A percentile compares a stretch with the other conserved stretches of the same genome.
Evolutionary conservation across 2,797 vertebrate species (phyloP).

Genomic region (Xiphophorus birchmanni): DNA sequence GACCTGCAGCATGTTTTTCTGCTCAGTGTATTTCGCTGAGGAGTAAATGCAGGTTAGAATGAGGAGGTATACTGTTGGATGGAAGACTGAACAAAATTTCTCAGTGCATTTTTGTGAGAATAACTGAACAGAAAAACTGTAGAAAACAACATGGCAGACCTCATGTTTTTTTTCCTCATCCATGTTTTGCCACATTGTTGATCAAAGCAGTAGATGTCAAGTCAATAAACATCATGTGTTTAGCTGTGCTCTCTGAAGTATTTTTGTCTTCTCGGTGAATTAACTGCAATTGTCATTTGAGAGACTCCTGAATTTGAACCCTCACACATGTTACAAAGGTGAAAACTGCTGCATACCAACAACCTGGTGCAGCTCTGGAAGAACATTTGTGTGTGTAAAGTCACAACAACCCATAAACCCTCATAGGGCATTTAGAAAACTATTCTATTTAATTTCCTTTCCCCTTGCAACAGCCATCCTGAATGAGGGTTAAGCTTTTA

Average conservation of each 20-base stretch:
- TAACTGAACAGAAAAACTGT: neutral
- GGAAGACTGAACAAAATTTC: neutral
- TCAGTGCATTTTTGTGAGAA: neutral
- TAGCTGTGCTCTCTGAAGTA: neutral
- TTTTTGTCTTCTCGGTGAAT: neutral
- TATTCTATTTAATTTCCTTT: neutral
- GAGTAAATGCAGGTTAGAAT: slow-evolving; percentile 19
- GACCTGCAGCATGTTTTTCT: slow-evolving; percentile 29
- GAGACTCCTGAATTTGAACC: neutral
- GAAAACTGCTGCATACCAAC: neutral
- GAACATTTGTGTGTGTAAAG: neutral
- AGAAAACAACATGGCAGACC: neutral
- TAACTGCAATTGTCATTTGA: neutral
- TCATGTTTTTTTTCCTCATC: neutral
- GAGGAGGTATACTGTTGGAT: neutral
- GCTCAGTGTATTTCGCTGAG: slow-evolving; percentile 14
- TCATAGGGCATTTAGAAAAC: neutral
- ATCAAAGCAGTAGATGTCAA: neutral
- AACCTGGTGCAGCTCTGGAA: neutral
- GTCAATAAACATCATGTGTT: neutral
- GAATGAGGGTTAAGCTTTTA: too few species aligned
- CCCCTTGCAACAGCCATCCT: too few species aligned
- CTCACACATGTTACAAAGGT: neutral
- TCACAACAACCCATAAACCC: neutral
- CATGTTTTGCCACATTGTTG: neutral